Base-by-base conservation (phyloP, 1,140 invertebrate species). In the Heliconius hermathena region DNA sequence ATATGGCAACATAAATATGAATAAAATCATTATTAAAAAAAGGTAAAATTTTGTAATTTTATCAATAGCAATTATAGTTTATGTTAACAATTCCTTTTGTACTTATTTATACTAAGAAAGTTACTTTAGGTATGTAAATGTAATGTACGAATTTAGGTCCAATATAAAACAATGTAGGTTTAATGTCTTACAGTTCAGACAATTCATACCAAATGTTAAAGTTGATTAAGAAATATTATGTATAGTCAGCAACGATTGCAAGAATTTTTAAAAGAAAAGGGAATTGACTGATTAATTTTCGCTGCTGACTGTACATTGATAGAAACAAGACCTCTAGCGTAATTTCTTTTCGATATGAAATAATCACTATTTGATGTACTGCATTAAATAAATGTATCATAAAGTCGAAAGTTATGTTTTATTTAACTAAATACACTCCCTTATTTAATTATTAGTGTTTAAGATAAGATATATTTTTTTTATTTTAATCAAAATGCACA, bases 381-480 rank as follows among this genome's bases (percentile, higher is more conserved):
- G 77, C 85, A 81, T 66, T 88, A 89, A 90, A 88, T 90, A 92
- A 92, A 92, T 89, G 88, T 92, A 90, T 89, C 87, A 89, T 89
- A 88, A 87, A 84, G 13, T 66, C 60, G 22, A 8, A 66, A 16
- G 9, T 66, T 29, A 22, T 29, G 11, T 66, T 66, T 66, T 66
- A 29, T 66, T 66, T 29, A 29, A 66, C 9, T 66, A 29, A 66
- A 0, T 66, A 29, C 16, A 29, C 9, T 4, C 60, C 1, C 8
- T 8, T 26, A 13, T 66, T n/a, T 57, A 22, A 20, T 18, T 54
- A 54, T 46, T 46, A 46, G 41, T 46, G 9, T 4, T 46, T 46
- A 46, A 46, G 41, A 46, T 13, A 46, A 46, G 1, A 6, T 36
- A 33, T 33, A 6, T 0, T 8, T 36, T 6, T 36, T 36, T 36